Evolutionary conservation across 1,140 invertebrate genomes (phyloP).

Genomic region (Tenebrio molitor): DNA sequence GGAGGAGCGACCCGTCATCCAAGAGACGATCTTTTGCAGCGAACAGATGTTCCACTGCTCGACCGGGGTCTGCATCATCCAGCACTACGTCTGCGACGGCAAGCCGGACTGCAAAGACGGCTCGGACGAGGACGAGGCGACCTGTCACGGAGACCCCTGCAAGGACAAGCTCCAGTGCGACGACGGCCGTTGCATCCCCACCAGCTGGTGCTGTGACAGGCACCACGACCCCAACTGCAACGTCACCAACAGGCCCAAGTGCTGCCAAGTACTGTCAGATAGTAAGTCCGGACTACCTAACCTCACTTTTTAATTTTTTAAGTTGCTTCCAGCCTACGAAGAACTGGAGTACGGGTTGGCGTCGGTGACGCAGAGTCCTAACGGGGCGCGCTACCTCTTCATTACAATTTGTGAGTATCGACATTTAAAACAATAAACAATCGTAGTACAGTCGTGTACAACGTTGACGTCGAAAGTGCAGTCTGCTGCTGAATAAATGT

Average conservation of each 20-base stretch:
- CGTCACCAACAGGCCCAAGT: conserved; percentile 63
- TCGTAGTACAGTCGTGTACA: no score
- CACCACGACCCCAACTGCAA: conserved; percentile 67
- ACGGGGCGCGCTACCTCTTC: conserved; percentile 61
- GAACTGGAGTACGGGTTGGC: conserved; percentile 57
- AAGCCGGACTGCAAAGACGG: conserved; percentile 74
- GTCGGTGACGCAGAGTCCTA: conserved; percentile 52
- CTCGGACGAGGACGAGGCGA: conserved; percentile 68
- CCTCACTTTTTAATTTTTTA: conserved; percentile 8
- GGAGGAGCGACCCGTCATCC: conserved; percentile 47
- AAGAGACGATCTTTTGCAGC: conserved; percentile 58
- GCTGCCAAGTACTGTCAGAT: conserved; percentile 61
- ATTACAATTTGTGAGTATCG: conserved; percentile 64
- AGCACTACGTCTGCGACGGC: conserved; percentile 77
- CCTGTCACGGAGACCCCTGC: conserved; percentile 70
- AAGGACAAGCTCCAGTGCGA: conserved; percentile 67
- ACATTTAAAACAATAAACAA: no score
- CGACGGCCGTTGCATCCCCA: conserved; percentile 70
- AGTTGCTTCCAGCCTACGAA: conserved; percentile 61
- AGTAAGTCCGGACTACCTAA: conserved; percentile 52
- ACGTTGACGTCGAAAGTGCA: no score
- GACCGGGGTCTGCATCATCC: conserved; percentile 71
- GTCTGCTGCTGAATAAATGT: no score
- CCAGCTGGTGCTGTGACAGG: conserved; percentile 69
- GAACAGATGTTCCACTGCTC: conserved; percentile 62